Evolutionary conservation across 2,797 vertebrate species (phyloP), one percentile per base, ranked within the genome.

Genomic region (Hippopotamyrus pictus): DNA sequence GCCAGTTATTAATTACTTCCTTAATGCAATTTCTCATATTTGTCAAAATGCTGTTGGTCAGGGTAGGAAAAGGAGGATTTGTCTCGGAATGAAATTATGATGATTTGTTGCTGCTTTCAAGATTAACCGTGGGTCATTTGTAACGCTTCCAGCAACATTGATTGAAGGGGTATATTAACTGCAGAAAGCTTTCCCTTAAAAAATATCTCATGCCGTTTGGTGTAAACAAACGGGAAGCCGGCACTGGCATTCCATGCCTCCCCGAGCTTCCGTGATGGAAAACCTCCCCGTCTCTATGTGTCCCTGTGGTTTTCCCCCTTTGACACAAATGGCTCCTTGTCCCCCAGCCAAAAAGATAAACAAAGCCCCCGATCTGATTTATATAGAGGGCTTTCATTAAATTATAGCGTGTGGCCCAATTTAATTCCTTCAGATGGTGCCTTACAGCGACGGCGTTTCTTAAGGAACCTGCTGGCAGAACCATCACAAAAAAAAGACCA

Each of bases 361-460:
- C 93, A 93, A 93, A 94, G 95, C 94, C 94, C 94, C 93, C 94
- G 94, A 95, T 95, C 93, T 94, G 93, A 94, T 94, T 95, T 92
- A 95, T 95, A 93, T 94, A 90, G 48, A 86, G 69, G 92, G 93
- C 93, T 94, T 95, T 94, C 92, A 94, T 94, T 95, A 94, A 95
- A 94, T 96, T 95, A 95, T 91, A 92, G 7, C 89, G 90, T 90
- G 88, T 48, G 59, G 11, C 90, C 33, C 91, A 93, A 90, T 90
- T 90, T 90, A 91, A 91, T 91, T 53, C 19, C 88, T 88, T 33
- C 53, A 87, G 84, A 57, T 50, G 73, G 62, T 48, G 86, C 65
- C 89, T 79, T 83, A 59, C 76, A 88, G 44, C 73, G 62, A 62
- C 33, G 33, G 11, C 25, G 25, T 83, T 82, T 57, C 25, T 83